Base-by-base conservation (phyloP, 2,113 vertebrate genomes). In the Oxygymnocypris stewartii region DNA sequence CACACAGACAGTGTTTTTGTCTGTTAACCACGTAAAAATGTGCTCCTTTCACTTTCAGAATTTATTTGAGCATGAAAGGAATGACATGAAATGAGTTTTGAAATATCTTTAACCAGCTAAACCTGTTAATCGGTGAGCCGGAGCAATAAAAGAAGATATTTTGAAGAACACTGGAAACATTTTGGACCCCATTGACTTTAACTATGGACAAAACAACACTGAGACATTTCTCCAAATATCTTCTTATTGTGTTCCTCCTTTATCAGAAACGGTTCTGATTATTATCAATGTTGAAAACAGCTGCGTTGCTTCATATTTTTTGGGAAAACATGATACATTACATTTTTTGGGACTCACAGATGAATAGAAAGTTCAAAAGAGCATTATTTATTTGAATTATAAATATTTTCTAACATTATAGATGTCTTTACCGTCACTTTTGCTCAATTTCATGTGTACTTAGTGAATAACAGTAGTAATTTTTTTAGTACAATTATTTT, bases 31-130 rank as follows among this genome's bases (percentile, higher is more conserved):
- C 61, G 13, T 12, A 10, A 63, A 63, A 63, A 63, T 28, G 23
- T n/a, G 9, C 23, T n/a, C 23, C 57, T 61, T 61, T 61, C 59
- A 61, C 59, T n/a, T 61, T 25, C 54, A 61, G 61, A 63, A 28
- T 65, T 28, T 65, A 65, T 28, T 65, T 65, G 28, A 28, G n/a
- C 59, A 25, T n/a, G 23, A 65, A 13, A 6, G 11, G 61, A 59
- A 65, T 28, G 10, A 65, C n/a, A 28, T 65, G n/a, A 25, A 25
- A n/a, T 3, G 18, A 1, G 18, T 84, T 49, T 86, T 84, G 88
- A 69, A 84, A 88, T 88, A 87, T 31, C 81, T 71, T 88, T 84
- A 86, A 51, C 65, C 35, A 79, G 63, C 40, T 69, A 69, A 85
- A 65, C 4, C 61, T 25, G 61, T 63, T 25, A 25, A 63, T 25